Conservation (phyloP, 2,113 vertebrate genomes). For the Alexandromys fortis region DNA sequence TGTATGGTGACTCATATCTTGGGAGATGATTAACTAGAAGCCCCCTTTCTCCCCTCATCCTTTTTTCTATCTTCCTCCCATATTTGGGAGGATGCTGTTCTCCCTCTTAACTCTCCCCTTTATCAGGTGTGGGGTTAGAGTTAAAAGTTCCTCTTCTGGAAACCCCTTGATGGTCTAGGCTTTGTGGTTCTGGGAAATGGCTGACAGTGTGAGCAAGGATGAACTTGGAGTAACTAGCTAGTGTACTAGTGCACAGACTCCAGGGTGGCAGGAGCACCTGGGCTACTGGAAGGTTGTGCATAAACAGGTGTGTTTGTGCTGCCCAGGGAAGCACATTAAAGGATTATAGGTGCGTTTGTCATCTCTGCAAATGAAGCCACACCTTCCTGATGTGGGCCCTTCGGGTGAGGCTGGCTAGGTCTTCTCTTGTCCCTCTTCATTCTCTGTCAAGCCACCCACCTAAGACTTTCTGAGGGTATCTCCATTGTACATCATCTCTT, state of each 20-base stretch:
- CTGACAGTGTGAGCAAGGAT: not conserved
- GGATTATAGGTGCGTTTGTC: constrained; percentile 46
- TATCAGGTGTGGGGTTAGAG: not conserved
- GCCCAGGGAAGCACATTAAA: constrained; percentile 62
- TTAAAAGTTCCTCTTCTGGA: not conserved
- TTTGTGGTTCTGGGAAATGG: constrained; percentile 16
- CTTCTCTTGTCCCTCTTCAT: constrained; percentile 11
- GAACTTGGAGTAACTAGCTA: not conserved
- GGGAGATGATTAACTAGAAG: constrained; percentile 20
- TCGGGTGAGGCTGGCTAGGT: not conserved
- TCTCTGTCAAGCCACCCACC: not conserved
- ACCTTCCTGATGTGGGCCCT: not conserved
- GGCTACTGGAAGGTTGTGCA: not conserved
- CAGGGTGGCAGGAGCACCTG: not conserved
- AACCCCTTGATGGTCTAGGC: not conserved
- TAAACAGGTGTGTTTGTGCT: constrained; percentile 36
- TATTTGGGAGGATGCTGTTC: not conserved
- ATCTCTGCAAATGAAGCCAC: constrained; percentile 46
- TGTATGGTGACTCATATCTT: constrained; percentile 24
- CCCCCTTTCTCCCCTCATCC: not conserved
- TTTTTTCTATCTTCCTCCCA: not conserved
- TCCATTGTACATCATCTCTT: not conserved
- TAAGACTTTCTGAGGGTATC: constrained; percentile 4
- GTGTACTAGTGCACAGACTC: constrained; percentile 10
- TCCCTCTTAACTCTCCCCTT: not conserved